Base-by-base conservation (phyloP, 2,113 vertebrate species). In the Emydura subglobosa region DNA sequence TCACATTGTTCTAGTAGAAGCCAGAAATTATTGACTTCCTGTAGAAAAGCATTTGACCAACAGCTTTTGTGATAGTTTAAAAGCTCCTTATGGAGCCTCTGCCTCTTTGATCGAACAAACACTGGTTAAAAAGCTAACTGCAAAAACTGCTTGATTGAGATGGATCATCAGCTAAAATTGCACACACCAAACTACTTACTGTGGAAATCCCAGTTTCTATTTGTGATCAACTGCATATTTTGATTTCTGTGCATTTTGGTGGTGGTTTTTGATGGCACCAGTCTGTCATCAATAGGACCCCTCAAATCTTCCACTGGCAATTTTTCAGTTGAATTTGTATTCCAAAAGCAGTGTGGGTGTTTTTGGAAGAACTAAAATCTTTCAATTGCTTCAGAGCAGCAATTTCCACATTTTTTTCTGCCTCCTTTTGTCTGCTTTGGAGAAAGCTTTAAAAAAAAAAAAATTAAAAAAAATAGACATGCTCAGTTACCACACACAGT, bases 391-490 rank as follows among this genome's bases (percentile, higher is more conserved):
- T 54, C 49, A 34, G 65, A 22, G 65, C 12, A 50, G 78, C 39
- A 14, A 3, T 27, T 50, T 72, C 39, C 13, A 25, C 19, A 1
- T 31, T 83, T 88, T 31, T 14, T 47, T 12, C 24, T 47, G 24
- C 49, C 82, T 53, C 27, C 10, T 82, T 53, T 53, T 65, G 17
- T 50, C 83, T 88, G 17, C 51, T 44, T 12, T 68, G 27, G 78
- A 47, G 76, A 55, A 55, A 84, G 2, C 11, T 19, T 47, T 47
- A 47, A 47, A 74, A 13, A 5, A 74, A 13, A 5, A 39, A 39
- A 39, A 39, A 39, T 39, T 4, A 19, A 31, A 14, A 9, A 1
- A 0, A 0, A 39, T 19, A 88, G 29, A 5, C 3, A 0, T 65
- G 90, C 34, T 53, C 4, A 11, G 8, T 25, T 89, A 95, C 83